Conservation (phyloP, 2,888 invertebrate genomes). For the Latrodectus elegans region DNA sequence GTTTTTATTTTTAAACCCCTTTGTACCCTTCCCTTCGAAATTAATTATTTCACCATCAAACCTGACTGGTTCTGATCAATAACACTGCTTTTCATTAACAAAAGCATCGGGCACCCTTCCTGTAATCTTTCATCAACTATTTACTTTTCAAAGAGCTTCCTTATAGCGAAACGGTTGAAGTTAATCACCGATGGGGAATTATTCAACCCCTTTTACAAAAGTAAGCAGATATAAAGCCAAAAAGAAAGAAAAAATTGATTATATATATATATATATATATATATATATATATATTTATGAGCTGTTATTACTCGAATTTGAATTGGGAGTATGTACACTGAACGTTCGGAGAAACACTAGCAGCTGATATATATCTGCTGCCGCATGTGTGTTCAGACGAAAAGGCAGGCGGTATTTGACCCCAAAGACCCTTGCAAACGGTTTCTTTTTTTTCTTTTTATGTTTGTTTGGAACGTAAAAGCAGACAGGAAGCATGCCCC, state of each 20-base stretch:
- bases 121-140: neutral
- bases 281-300: neutral
- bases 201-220: neutral
- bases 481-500: slow-evolving; percentile 41
- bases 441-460: slow-evolving; percentile 10
- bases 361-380: neutral
- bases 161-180: neutral
- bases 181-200: neutral
- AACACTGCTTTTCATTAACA: neutral
- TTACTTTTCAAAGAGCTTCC: neutral
- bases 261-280: neutral
- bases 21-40: neutral
- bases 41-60: neutral
- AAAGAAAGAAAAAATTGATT: neutral
- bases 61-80: neutral
- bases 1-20: slow-evolving; percentile 7
- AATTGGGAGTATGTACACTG: neutral
- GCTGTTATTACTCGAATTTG: neutral
- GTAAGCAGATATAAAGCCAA: neutral
- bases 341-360: neutral
- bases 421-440: slow-evolving; percentile 5
- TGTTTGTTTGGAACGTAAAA: slow-evolving; percentile 13
- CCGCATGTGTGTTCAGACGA: neutral
- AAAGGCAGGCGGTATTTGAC: slow-evolving; percentile 25
- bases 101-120: neutral